phyloP scores from a whole-genome alignment of 2,797 vertebrate species.

The Aratinga solstitialis region DNA sequence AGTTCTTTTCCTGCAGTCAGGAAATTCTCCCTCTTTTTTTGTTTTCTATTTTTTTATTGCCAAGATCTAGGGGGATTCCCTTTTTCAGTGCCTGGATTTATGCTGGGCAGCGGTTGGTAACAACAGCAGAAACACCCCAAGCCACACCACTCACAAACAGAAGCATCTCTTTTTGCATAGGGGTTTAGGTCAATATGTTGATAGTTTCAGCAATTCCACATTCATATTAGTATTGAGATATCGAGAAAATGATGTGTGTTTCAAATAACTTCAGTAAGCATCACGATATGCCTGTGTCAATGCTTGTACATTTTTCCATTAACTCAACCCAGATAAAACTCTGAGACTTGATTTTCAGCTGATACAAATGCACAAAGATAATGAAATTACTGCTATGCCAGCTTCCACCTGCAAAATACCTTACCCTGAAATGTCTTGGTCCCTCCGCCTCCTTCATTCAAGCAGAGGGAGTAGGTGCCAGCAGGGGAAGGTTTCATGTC shows the following conservation, averaged over 20 bases:
- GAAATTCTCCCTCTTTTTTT: not conserved
- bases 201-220: not conserved
- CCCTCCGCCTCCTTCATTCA: not conserved
- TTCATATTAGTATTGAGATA: not conserved
- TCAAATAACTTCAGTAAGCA: not conserved
- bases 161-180: not conserved
- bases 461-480: not conserved
- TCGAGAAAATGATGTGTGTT: not conserved
- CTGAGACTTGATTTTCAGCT: not conserved
- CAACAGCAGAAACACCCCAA: not conserved
- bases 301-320: not conserved
- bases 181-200: not conserved
- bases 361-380: not conserved
- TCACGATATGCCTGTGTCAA: fast-evolving
- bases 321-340: not conserved
- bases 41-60: not conserved
- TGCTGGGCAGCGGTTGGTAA: not conserved
- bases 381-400: not conserved
- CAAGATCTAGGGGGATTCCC: not conserved
- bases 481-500: not conserved
- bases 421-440: not conserved
- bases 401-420: not conserved
- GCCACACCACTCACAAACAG: not conserved
- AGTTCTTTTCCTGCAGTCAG: slow-evolving; percentile 12
- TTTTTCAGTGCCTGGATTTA: not conserved